Conservation (phyloP, 2,888 invertebrate species). For the Eucriotettix oculatus region DNA sequence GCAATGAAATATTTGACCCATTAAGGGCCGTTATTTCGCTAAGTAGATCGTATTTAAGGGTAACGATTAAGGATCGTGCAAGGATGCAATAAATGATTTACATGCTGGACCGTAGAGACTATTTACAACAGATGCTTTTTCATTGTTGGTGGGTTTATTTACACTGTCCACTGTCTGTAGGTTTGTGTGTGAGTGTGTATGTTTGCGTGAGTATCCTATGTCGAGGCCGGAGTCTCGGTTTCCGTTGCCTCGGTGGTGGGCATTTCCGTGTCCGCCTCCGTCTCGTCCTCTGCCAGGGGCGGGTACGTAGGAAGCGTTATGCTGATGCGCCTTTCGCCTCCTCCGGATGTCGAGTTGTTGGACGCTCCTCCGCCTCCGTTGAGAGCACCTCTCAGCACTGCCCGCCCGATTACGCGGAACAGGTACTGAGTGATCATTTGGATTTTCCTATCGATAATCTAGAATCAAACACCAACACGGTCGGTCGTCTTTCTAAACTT, state of each 20-base stretch:
- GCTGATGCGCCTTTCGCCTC: constrained; percentile 34
- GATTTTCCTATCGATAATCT: constrained; percentile 59
- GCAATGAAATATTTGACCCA: no score
- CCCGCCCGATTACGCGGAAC: constrained; percentile 59
- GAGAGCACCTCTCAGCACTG: constrained; percentile 45
- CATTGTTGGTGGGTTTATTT: no score
- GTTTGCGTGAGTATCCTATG: neutral
- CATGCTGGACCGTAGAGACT: no score
- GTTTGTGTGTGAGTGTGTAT: neutral
- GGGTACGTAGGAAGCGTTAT: constrained; percentile 49
- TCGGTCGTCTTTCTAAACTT: no score
- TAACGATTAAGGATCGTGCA: no score
- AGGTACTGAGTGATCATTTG: constrained; percentile 55
- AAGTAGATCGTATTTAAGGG: no score
- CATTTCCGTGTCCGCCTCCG: constrained; percentile 7
- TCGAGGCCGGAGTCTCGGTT: neutral
- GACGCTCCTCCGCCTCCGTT: constrained; percentile 30
- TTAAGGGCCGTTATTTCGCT: no score
- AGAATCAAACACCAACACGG: constrained; percentile 17
- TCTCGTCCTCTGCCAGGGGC: constrained; percentile 30
- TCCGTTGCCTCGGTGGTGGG: constrained; percentile 8
- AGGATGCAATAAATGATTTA: no score
- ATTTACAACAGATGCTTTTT: no score
- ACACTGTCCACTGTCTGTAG: neutral
- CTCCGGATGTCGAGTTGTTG: constrained; percentile 18